A percentile compares a stretch with the other conserved stretches of the same genome.
phyloP scores from a whole-genome alignment of 2,113 vertebrate species.

The Melanerpes formicivorus region DNA sequence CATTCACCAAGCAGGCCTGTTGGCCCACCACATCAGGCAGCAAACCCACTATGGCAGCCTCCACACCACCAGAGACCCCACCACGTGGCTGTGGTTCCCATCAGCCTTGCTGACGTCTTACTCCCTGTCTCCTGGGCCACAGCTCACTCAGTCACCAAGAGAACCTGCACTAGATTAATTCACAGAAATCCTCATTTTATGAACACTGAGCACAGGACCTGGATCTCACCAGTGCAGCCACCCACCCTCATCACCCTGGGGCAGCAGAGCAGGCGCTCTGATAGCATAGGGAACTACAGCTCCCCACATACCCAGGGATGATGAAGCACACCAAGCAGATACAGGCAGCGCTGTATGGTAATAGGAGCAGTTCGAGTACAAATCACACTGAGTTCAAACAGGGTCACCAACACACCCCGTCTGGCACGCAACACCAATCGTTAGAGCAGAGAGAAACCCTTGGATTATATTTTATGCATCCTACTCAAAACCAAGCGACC shows the following conservation, averaged over 20 bases:
- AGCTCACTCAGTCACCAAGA: not conserved
- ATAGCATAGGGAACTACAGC: accelerated
- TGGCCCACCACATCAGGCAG: accelerated
- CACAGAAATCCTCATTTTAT: not conserved
- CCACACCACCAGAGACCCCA: not conserved
- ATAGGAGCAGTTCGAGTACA: not conserved
- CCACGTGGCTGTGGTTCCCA: accelerated
- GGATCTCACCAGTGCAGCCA: not conserved
- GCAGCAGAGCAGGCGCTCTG: not conserved
- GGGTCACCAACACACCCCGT: not conserved
- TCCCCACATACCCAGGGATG: not conserved
- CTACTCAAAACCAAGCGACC: not conserved
- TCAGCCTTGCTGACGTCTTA: not conserved
- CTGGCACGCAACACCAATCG: accelerated
- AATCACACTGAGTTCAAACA: not conserved
- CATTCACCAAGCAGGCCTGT: accelerated
- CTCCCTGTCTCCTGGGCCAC: not conserved
- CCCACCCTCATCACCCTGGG: not conserved
- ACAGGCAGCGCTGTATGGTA: not conserved
- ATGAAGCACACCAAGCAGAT: accelerated
- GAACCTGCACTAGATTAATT: not conserved
- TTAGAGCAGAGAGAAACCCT: constrained; percentile 3
- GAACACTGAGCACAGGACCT: not conserved
- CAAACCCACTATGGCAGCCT: not conserved
- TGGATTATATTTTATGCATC: not conserved